Evolutionary conservation across 1,140 invertebrate species (phyloP), one percentile per base, ranked within the genome.

Genomic region (Caenorhabditis tropicalis): DNA sequence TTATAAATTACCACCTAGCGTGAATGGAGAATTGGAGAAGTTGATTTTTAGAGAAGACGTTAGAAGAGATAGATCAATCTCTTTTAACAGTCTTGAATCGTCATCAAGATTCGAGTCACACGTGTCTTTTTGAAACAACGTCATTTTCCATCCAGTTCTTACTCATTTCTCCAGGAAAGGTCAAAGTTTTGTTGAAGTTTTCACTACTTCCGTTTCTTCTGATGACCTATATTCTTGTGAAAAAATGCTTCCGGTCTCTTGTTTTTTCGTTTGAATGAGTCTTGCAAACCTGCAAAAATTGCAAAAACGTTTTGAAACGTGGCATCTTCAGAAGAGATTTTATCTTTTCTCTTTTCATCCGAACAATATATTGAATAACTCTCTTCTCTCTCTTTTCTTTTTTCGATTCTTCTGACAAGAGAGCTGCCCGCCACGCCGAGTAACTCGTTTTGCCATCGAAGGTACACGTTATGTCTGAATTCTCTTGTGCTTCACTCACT

Each of bases 371-470:
- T 58, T 58, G 53, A 58, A 58, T 58, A 58, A 58, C 53, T 58
- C 53, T 29, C 19, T 19, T 51, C 21, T 39, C 27, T n/a, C 31
- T 4, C 31, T 65, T 27, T 65, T 65, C 36, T 74, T 46, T 43
- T 74, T 33, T 43, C 43, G 43, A 33, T 74, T 36, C 36, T 65
- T 19, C 58, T 74, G 65, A 43, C 65, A 74, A 74, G 65, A n/a
- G 7, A 65, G 58, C 65, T 24, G 19, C 65, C 65, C n/a, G 1
- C 58, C 65, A 10, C 29, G 10, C 65, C 16, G 65, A 74, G 65
- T 74, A 74, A 74, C 65, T 74, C 65, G 65, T 74, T 74, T 74
- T 74, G 65, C 65, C 36, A 74, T 74, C n/a, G 65, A 74, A 74
- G 65, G 65, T 74, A 43, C 65, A 74, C 33, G 65, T 43, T 43